Evolutionary conservation across 2,113 vertebrate genomes (phyloP).

Genomic region (Ascaphus truei): DNA sequence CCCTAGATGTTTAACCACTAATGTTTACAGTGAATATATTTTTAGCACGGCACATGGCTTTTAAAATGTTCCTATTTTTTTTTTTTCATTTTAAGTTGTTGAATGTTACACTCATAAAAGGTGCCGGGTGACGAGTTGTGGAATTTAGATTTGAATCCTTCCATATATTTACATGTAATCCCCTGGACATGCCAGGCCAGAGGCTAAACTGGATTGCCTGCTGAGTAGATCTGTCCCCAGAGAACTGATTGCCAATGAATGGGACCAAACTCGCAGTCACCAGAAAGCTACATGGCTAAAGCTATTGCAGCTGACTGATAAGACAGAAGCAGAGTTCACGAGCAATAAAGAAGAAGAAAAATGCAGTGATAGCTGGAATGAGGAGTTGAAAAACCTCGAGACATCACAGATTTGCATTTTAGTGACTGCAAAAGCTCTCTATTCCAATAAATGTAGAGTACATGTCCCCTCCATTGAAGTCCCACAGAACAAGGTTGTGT

Average conservation of each 20-base stretch:
- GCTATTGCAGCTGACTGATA: no score
- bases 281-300: no score
- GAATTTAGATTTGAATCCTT: constrained; percentile 31
- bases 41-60: constrained; percentile 28
- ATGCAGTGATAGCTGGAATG: no score
- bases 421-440: no score
- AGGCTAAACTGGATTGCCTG: constrained; percentile 1
- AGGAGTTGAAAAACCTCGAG: no score
- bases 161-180: constrained; percentile 34
- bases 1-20: constrained; percentile 21
- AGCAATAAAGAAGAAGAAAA: no score
- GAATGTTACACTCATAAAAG: constrained; percentile 28
- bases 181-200: constrained; percentile 22
- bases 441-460: no score
- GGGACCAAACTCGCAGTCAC: no score
- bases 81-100: constrained; percentile 7
- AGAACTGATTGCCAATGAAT: neutral
- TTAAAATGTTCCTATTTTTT: constrained; percentile 22
- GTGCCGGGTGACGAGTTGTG: constrained; percentile 20
- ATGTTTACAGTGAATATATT: constrained; percentile 37
- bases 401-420: no score
- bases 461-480: no score
- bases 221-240: constrained; percentile 8
- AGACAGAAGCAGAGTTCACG: no score
- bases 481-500: no score